Evolutionary conservation across 2,888 invertebrate species (phyloP).

Genomic region (Pedicia rivosa): DNA sequence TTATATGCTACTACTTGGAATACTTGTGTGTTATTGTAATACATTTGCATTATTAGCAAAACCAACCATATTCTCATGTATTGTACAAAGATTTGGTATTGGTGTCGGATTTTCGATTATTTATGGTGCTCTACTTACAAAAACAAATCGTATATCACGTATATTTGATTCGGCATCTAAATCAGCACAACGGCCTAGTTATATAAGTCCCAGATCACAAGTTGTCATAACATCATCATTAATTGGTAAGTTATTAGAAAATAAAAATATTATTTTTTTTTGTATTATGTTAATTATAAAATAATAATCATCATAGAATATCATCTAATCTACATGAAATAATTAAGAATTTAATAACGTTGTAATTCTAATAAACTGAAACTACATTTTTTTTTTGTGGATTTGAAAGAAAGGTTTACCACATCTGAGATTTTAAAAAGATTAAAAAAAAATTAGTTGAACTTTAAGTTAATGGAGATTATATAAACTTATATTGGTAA

Average conservation of each 20-base stretch:
- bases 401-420: no score
- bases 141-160: constrained; percentile 45
- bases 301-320: no score
- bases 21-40: constrained; percentile 43
- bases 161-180: constrained; percentile 46
- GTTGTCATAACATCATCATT: constrained; percentile 41
- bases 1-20: constrained; percentile 43
- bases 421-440: no score
- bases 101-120: constrained; percentile 48
- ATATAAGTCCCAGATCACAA: constrained; percentile 48
- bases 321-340: no score
- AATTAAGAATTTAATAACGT: no score
- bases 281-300: no score
- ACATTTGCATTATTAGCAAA: constrained; percentile 42
- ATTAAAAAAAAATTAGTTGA: no score
- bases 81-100: constrained; percentile 44
- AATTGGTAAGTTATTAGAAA: constrained; percentile 20
- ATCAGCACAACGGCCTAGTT: constrained; percentile 43
- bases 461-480: no score
- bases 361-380: no score
- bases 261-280: constrained; percentile 16
- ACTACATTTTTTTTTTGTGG: no score
- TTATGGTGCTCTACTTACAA: constrained; percentile 46
- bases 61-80: constrained; percentile 39
- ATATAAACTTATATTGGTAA: no score